Conservation (phyloP, 2,888 invertebrate genomes). For the Drosophila recens region DNA sequence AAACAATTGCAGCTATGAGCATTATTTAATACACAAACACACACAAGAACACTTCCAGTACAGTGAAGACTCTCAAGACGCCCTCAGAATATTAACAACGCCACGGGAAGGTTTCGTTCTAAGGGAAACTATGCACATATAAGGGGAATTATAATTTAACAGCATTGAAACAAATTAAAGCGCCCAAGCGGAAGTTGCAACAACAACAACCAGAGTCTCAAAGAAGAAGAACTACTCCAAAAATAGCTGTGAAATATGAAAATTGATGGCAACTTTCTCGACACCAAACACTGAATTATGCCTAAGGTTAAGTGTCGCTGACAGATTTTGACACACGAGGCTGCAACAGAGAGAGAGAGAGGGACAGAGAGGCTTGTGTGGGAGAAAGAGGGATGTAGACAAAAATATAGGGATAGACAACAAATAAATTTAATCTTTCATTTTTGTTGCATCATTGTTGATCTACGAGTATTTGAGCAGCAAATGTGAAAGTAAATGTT, state of each 20-base stretch:
- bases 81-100: constrained; percentile 57
- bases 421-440: constrained; percentile 7
- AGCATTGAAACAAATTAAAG: constrained; percentile 67
- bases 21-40: neutral
- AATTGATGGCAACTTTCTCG: constrained; percentile 64
- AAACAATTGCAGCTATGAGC: constrained; percentile 7
- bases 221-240: constrained; percentile 26
- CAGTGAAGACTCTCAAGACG: constrained; percentile 35
- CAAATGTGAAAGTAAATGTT: constrained; percentile 33
- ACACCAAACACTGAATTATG: constrained; percentile 67
- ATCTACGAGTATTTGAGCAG: neutral
- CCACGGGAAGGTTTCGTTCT: constrained; percentile 4
- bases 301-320: constrained; percentile 76
- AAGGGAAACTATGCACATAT: constrained; percentile 1
- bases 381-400: neutral
- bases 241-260: constrained; percentile 62
- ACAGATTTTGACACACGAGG: constrained; percentile 80
- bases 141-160: constrained; percentile 58
- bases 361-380: too few species aligned
- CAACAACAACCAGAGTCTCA: constrained; percentile 23
- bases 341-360: constrained; percentile 7
- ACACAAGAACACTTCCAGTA: neutral
- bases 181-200: constrained; percentile 58
- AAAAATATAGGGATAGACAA: neutral
- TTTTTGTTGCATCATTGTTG: constrained; percentile 24